A percentile compares a stretch with the other conserved stretches of the same genome.
These are phyloP conservation scores for Nephrotoma appendiculata DNA, from an alignment of 2,888 invertebrate species.

Conservation along the genomic window DNA sequence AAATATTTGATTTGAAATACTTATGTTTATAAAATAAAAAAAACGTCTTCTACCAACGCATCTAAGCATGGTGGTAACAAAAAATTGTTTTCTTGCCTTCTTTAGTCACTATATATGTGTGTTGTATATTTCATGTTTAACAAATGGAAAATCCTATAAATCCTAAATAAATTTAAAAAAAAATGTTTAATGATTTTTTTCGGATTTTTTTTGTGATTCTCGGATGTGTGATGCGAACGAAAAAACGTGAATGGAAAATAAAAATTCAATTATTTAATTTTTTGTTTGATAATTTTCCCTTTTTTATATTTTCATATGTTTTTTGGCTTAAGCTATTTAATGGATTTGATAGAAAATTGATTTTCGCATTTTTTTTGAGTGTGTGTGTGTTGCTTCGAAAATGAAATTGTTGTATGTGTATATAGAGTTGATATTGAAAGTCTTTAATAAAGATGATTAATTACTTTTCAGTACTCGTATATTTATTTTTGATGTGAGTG, in stretches of 20 bases:
- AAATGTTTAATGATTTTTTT: background rate
- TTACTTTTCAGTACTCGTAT: background rate
- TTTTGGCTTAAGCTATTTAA: background rate
- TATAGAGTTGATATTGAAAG: background rate
- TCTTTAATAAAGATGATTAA: background rate
- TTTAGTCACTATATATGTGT: background rate
- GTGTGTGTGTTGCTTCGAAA: background rate
- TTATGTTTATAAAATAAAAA: background rate
- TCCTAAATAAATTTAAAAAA: background rate
- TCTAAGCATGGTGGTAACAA: background rate
- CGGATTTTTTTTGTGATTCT: background rate
- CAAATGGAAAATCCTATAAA: background rate
- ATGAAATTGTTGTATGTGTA: background rate
- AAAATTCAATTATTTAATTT: background rate
- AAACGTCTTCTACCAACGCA: background rate
- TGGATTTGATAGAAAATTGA: background rate
- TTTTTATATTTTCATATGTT: background rate
- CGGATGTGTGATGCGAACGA: background rate
- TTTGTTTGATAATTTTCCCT: background rate
- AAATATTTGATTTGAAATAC: background rate
- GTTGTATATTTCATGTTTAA: background rate
- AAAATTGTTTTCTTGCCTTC: background rate
- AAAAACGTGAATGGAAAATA: background rate
- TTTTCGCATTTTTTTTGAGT: background rate
- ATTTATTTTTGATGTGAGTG: background rate